A percentile compares a stretch with the other conserved stretches of the same genome.
These are phyloP conservation scores for Zaprionus ghesquierei DNA, from an alignment of 1,140 invertebrate species.

Conservation along the genomic window DNA sequence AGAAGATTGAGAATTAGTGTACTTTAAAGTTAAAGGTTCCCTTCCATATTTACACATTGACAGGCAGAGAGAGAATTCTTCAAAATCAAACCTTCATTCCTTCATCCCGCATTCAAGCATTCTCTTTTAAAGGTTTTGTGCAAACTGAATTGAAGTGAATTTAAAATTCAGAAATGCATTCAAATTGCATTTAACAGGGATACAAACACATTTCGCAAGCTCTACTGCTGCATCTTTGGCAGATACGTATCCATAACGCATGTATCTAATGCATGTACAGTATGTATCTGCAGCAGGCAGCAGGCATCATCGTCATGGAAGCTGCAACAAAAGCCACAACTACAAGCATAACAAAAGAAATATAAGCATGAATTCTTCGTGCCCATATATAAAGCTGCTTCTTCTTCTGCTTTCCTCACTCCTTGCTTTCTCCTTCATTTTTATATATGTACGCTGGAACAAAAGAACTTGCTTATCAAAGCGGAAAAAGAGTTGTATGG, in stretches of 20 bases:
- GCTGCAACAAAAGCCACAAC: conserved; percentile 60
- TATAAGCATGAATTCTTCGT: conserved; percentile 58
- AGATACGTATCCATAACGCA: conserved; percentile 60
- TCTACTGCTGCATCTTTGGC: conserved; percentile 32
- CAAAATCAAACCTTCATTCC: background rate
- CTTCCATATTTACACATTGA: background rate
- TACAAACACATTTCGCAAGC: no score
- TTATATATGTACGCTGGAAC: conserved; percentile 49
- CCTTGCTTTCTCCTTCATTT: conserved; percentile 1
- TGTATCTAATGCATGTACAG: conserved; percentile 60
- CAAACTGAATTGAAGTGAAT: conserved; percentile 3
- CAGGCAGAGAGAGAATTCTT: background rate
- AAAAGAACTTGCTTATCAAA: conserved; percentile 78
- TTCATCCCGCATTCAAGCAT: background rate
- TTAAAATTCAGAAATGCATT: conserved; percentile 32
- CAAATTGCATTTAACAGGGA: conserved; percentile 51
- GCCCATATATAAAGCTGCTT: conserved; percentile 60
- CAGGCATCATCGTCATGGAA: conserved; percentile 21
- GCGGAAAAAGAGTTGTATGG: conserved; percentile 71
- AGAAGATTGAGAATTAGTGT: background rate
- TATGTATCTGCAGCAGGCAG: conserved; percentile 63
- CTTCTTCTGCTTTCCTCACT: background rate
- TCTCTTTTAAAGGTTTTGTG: background rate
- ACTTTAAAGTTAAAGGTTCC: conserved; percentile 2
- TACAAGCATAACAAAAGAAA: conserved; percentile 67